These are phyloP conservation scores for Nasua narica DNA, from an alignment of 2,797 vertebrate species.

Conservation along the genomic window DNA sequence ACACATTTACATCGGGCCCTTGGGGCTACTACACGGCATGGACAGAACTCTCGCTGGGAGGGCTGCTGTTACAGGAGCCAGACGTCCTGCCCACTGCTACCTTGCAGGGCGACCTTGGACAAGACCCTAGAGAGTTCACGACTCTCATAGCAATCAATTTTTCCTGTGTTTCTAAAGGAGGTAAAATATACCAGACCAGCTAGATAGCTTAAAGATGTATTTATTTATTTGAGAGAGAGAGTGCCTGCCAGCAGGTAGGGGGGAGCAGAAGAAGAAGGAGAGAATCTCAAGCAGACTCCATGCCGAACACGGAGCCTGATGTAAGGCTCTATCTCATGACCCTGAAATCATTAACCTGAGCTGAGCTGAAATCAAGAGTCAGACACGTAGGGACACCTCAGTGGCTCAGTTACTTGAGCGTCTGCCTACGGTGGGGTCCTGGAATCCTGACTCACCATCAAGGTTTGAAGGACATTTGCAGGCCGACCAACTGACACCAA, in stretches of 20 bases:
- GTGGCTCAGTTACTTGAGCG: too few species aligned
- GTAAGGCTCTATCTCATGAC: not conserved
- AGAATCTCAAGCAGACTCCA: not conserved
- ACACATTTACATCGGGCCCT: not conserved
- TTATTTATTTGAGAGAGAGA: not conserved
- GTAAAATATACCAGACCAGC: not conserved
- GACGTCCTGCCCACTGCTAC: not conserved
- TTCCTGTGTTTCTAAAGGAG: not conserved
- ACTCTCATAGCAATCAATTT: not conserved
- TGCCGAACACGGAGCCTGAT: not conserved
- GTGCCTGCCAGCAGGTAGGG: too few species aligned
- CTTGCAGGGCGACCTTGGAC: not conserved
- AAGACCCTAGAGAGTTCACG: not conserved
- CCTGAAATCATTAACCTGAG: not conserved
- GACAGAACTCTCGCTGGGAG: not conserved
- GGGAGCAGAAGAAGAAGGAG: too few species aligned
- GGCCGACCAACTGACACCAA: not conserved
- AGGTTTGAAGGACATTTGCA: not conserved
- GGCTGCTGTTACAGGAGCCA: not conserved
- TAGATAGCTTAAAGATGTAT: not conserved
- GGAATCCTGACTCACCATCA: too few species aligned
- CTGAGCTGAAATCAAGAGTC: not conserved
- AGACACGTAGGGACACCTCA: not conserved
- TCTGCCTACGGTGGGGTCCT: too few species aligned
- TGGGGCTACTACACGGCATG: not conserved